Percentiles rank a stretch among this genome's conserved stretches.
These are phyloP conservation scores for Cyanoderma ruficeps DNA, from an alignment of 2,113 vertebrate species.

Conservation along the genomic window DNA sequence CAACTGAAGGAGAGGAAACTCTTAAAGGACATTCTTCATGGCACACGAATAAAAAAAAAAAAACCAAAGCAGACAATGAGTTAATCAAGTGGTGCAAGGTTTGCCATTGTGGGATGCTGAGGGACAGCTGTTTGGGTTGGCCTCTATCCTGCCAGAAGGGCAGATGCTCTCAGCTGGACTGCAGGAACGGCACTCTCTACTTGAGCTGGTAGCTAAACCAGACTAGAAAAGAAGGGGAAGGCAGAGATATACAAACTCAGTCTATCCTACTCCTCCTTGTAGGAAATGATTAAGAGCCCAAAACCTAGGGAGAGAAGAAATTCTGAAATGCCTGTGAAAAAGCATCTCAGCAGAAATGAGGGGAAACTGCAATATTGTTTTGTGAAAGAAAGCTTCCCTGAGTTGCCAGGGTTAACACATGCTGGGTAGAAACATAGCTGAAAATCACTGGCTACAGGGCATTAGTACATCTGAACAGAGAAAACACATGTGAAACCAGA, in stretches of 20 bases:
- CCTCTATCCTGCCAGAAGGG: not conserved
- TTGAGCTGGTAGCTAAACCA: not conserved
- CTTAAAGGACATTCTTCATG: not conserved
- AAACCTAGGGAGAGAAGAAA: not conserved
- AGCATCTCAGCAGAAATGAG: not conserved
- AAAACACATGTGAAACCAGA: not conserved
- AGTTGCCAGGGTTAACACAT: not conserved
- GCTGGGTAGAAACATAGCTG: not conserved
- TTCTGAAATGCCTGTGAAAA: not conserved
- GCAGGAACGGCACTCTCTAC: not conserved
- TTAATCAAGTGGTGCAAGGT: not conserved
- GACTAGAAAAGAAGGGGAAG: not conserved
- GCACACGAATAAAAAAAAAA: fast-evolving
- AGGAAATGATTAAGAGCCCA: not conserved
- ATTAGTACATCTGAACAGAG: not conserved
- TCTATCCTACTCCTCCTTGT: not conserved
- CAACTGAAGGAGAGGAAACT: not conserved
- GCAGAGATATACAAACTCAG: not conserved
- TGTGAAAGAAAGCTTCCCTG: not conserved
- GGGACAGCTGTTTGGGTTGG: not conserved
- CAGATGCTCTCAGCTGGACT: not conserved
- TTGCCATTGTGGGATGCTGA: not conserved
- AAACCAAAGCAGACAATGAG: not conserved
- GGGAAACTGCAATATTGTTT: not conserved
- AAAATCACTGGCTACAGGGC: not conserved